Percentiles rank a stretch among this genome's conserved stretches.
These are phyloP conservation scores for Polypedilum pembai DNA, from an alignment of 1,140 invertebrate genomes.

Conservation along the genomic window DNA sequence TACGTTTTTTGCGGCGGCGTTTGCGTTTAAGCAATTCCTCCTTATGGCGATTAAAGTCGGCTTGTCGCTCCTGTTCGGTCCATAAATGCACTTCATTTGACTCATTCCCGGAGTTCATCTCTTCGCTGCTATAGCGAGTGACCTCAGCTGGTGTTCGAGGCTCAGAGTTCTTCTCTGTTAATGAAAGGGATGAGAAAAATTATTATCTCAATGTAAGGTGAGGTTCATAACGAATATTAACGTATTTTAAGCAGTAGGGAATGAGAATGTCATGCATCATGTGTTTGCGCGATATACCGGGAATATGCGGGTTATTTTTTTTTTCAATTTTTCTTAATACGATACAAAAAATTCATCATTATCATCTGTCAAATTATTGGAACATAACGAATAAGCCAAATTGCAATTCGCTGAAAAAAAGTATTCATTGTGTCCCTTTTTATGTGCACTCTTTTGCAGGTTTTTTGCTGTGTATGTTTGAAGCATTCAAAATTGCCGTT, in stretches of 20 bases:
- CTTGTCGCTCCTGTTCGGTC: slow-evolving; percentile 42
- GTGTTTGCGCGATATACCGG: not conserved
- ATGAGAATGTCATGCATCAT: not conserved
- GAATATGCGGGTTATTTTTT: not conserved
- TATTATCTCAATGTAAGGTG: not conserved
- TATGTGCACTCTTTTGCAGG: not conserved
- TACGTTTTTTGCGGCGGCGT: slow-evolving; percentile 79
- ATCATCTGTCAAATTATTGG: slow-evolving; percentile 11
- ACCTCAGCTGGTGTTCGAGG: slow-evolving; percentile 34
- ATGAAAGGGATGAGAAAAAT: not conserved
- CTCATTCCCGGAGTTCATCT: slow-evolving; percentile 42
- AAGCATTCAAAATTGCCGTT: not conserved
- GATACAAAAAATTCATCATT: not conserved
- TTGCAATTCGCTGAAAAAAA: not conserved
- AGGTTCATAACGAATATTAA: not conserved
- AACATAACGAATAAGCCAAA: not conserved
- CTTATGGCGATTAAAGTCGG: slow-evolving; percentile 62
- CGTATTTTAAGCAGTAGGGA: not conserved
- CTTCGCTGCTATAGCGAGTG: slow-evolving; percentile 43
- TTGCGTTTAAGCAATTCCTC: slow-evolving; percentile 78
- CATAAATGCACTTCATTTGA: slow-evolving; percentile 42
- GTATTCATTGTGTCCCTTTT: not conserved
- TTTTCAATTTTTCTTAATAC: not conserved
- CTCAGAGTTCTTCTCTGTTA: not conserved
- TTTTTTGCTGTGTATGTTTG: not conserved